Percentiles rank a stretch among this genome's conserved stretches.
Evolutionary conservation across 2,888 invertebrate species (phyloP).

Genomic region (Encarsia formosa): DNA sequence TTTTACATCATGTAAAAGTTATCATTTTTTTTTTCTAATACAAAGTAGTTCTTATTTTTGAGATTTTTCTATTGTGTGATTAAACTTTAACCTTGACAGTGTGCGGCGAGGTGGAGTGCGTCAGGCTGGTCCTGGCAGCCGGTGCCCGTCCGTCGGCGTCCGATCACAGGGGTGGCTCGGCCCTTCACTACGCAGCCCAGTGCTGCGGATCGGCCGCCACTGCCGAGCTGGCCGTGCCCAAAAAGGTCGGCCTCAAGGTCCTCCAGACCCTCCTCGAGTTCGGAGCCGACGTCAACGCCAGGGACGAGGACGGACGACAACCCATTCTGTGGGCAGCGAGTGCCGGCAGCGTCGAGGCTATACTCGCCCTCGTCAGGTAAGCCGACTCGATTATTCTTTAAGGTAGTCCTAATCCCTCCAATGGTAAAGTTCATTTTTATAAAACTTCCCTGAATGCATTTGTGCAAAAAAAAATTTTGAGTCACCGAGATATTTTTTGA

Average conservation of each 20-base stretch:
- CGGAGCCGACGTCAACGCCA: constrained; percentile 76
- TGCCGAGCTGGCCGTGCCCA: constrained; percentile 47
- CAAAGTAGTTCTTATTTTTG: too few relatives aligned
- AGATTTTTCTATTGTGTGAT: too few relatives aligned
- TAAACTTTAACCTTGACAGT: too few relatives aligned
- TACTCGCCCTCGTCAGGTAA: constrained; percentile 75
- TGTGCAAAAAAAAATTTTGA: too few relatives aligned
- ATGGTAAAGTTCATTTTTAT: too few relatives aligned
- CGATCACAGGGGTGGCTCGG: constrained; percentile 92
- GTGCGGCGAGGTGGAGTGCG: constrained; percentile 86
- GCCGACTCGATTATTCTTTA: not conserved
- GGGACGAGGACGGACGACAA: constrained; percentile 89
- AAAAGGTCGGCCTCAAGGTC: constrained; percentile 70
- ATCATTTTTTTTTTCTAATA: not conserved
- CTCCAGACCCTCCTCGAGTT: constrained; percentile 73
- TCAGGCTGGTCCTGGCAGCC: constrained; percentile 77
- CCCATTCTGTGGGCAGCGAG: constrained; percentile 97
- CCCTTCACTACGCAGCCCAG: constrained; percentile 95
- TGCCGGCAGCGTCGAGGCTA: constrained; percentile 90
- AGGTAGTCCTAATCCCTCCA: too few relatives aligned
- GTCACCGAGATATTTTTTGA: too few relatives aligned
- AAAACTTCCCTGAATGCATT: too few relatives aligned
- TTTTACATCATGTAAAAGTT: not conserved
- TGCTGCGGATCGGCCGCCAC: constrained; percentile 81
- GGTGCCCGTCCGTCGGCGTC: constrained; percentile 85